phyloP scores from a whole-genome alignment of 1,140 invertebrate species.

The Camponotus vicinus region DNA sequence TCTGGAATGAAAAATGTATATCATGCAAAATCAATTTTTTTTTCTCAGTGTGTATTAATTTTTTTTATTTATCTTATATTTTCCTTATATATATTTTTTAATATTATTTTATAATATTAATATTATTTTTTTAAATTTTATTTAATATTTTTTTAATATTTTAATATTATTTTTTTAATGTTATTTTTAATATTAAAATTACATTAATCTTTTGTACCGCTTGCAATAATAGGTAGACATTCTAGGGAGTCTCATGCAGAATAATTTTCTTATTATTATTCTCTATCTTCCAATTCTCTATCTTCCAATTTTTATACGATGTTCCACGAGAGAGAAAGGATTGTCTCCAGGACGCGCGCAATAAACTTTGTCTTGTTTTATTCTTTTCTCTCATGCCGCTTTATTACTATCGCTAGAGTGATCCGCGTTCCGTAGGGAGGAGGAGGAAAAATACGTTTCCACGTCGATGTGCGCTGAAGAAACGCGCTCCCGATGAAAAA shows the following conservation, averaged over 20 bases:
- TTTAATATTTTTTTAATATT: too few relatives aligned
- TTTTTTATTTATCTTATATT: neutral
- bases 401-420: constrained; percentile 37
- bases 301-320: constrained; percentile 1
- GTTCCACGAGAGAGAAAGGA: neutral
- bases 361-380: constrained; percentile 23
- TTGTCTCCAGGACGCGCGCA: neutral
- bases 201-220: neutral
- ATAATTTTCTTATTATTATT: constrained; percentile 14
- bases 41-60: neutral
- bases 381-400: neutral
- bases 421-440: neutral
- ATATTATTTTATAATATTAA: too few relatives aligned
- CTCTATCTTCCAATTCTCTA: neutral
- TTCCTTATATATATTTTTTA: neutral
- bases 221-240: neutral
- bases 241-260: neutral
- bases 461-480: neutral
- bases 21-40: neutral
- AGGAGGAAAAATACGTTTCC: constrained; percentile 38
- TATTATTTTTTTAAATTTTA: too few relatives aligned
- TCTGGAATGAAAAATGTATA: neutral
- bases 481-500: constrained; percentile 22
- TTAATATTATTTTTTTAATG: too few relatives aligned
- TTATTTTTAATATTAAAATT: constrained; percentile 7